These are phyloP conservation scores for Athripsodes cinereus DNA, from an alignment of 2,888 invertebrate genomes.

Conservation along the genomic window DNA sequence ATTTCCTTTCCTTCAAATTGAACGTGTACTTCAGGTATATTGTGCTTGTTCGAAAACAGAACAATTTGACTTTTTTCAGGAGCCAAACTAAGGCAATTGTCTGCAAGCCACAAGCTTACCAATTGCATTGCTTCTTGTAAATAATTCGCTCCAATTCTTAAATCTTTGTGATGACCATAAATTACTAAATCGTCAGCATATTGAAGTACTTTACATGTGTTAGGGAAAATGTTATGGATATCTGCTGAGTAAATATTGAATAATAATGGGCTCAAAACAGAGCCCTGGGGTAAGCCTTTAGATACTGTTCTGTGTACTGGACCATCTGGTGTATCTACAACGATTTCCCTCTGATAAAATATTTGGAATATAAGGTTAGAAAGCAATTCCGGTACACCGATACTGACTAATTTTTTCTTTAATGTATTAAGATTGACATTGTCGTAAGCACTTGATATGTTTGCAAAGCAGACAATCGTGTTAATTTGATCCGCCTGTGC, in stretches of 20 bases:
- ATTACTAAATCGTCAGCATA: conserved; percentile 3
- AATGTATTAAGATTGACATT: not conserved
- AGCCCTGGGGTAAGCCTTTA: conserved; percentile 4
- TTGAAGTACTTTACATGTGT: not conserved
- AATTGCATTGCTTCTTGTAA: not conserved
- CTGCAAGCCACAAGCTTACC: not conserved
- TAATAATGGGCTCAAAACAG: not conserved
- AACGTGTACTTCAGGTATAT: not conserved
- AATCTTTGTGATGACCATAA: not conserved
- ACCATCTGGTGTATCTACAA: not conserved
- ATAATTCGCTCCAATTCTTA: not conserved
- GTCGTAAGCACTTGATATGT: conserved; percentile 1
- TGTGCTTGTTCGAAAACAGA: conserved; percentile 3
- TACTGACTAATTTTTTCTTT: not conserved
- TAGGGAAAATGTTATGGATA: not conserved
- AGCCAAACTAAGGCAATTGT: not conserved
- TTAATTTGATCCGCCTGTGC: not conserved
- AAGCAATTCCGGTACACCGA: not conserved
- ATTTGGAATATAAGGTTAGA: not conserved
- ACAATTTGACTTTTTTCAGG: conserved; percentile 1
- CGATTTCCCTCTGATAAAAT: not conserved
- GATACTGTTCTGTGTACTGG: not conserved
- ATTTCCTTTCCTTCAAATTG: not conserved
- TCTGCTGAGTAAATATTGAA: conserved; percentile 2
- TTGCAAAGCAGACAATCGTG: not conserved